These are phyloP conservation scores for Cinclus cinclus DNA, from an alignment of 2,113 vertebrate species.

Conservation along the genomic window DNA sequence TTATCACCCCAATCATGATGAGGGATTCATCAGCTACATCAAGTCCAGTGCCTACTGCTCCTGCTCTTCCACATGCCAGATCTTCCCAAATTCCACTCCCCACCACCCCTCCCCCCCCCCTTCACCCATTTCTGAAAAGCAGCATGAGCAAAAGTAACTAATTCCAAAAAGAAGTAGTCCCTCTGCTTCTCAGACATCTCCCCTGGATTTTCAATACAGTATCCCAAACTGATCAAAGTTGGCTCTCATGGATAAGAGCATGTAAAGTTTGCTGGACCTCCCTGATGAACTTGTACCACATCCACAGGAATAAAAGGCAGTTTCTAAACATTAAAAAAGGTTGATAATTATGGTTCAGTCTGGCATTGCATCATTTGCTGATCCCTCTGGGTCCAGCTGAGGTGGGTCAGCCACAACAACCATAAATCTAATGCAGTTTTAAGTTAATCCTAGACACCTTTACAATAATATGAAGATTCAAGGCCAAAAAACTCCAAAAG, in stretches of 20 bases:
- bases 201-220: not conserved
- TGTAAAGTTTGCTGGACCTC: fast-evolving
- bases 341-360: not conserved
- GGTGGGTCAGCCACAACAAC: not conserved
- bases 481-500: not conserved
- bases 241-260: not conserved
- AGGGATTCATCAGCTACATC: not conserved
- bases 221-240: not conserved
- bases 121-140: not conserved
- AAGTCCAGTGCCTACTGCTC: not conserved
- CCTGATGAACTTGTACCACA: not conserved
- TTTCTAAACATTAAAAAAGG: not conserved
- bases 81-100: not conserved
- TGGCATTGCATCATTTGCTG: not conserved
- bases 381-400: not conserved
- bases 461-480: not conserved
- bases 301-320: not conserved
- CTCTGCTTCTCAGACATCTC: not conserved
- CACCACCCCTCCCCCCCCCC: fast-evolving
- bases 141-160: not conserved
- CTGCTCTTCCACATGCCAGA: fast-evolving
- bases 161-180: not conserved
- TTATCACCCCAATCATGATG: fast-evolving
- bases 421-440: not conserved
- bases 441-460: not conserved